Percentiles rank a stretch among this genome's conserved stretches.
Evolutionary conservation across 2,113 vertebrate species (phyloP).

Genomic region (Vidua chalybeata): DNA sequence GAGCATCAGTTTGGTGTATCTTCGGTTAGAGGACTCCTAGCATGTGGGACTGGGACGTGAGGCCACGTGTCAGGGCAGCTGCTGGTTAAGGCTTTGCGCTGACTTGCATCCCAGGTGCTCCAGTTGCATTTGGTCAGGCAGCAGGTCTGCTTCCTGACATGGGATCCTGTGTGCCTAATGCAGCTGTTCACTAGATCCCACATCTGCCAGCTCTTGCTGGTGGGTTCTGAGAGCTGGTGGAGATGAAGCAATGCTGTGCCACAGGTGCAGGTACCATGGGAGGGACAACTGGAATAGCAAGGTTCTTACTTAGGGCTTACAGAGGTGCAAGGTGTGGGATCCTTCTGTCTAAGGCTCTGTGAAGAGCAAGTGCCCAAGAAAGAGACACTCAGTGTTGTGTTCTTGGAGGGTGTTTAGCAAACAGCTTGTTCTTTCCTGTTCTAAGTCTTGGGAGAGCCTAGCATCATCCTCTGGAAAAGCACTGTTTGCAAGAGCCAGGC

Average conservation of each 20-base stretch:
- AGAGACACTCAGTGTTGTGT: not conserved
- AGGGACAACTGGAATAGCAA: not conserved
- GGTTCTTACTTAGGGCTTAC: not conserved
- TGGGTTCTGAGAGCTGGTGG: not conserved
- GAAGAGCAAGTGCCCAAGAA: not conserved
- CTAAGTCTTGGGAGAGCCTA: not conserved
- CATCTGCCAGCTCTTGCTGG: not conserved
- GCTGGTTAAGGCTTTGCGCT: not conserved
- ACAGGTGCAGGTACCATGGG: not conserved
- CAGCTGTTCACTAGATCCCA: not conserved
- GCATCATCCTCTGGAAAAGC: not conserved
- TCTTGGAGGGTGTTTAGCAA: not conserved
- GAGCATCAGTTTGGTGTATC: not conserved
- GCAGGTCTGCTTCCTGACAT: not conserved
- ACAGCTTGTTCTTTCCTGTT: fast-evolving
- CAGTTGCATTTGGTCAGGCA: not conserved
- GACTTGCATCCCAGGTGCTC: not conserved
- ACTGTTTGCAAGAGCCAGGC: not conserved
- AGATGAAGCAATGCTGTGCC: not conserved
- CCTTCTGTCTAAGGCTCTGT: not conserved
- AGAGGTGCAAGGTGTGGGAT: not conserved
- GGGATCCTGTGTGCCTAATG: fast-evolving
- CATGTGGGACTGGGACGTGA: not conserved
- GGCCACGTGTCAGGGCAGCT: not conserved
- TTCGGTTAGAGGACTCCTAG: not conserved